Evolutionary conservation across 2,797 vertebrate genomes (phyloP), one percentile per base, ranked within the genome.

Genomic region (Tokudaia muenninki): DNA sequence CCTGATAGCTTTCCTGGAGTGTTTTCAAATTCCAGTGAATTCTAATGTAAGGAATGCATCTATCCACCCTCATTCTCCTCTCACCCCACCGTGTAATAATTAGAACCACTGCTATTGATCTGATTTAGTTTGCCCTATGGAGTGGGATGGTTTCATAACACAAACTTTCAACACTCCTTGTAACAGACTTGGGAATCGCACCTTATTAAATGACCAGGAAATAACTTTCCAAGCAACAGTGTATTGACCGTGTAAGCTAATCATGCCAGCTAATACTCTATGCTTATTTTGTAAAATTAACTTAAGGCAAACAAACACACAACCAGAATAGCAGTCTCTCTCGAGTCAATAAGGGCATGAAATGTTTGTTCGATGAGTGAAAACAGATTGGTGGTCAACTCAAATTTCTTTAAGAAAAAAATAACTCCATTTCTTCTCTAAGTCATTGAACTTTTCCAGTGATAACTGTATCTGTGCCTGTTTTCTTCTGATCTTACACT

Each of bases 141-240:
- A 91, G 41, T 78, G 91, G 83, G 90, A 92, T 37, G 83, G 92
- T 97, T 97, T 98, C 75, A 94, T 80, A 94, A 59, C 93, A 92
- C 95, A 70, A 97, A 37, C 47, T 94, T 95, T 87, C 80, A 96
- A 97, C 94, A 96, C 84, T 7, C 29, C 47, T 63, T 77, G 80
- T 92, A 97, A 96, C 95, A 65, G 55, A 98, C 97, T 98, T 74
- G 52, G 52, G 95, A 65, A n/a, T 70, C 93, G 90, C 81, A 92
- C 70, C 95, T 98, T 86, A 94, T 90, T 95, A 72, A 96, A 52
- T 92, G 57, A 92, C 92, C 96, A 94, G 86, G 83, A 93, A 98
- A 34, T 26, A 97, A 55, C 78, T 55, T 87, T 96, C 96, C 96
- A 93, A 7, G 94, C 77, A 47, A 75, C n/a, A 97, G 21, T 90